A percentile compares a stretch with the other conserved stretches of the same genome.
Evolutionary conservation across 2,797 vertebrate species (phyloP).

Genomic region (Anomalospiza imberbis): DNA sequence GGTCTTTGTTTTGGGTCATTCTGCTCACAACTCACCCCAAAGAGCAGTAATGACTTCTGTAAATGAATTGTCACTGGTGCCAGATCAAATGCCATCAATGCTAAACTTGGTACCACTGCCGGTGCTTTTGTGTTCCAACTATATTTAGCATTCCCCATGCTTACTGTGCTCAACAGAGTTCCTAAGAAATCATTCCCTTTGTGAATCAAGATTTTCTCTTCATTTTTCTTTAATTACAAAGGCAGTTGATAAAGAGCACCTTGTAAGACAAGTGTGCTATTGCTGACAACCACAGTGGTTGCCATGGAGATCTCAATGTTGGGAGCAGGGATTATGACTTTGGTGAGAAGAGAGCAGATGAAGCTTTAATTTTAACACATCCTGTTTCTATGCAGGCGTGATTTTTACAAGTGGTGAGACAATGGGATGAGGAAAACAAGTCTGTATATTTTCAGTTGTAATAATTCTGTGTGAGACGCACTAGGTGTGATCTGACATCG

Average conservation of each 20-base stretch:
- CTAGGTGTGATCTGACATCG: background rate
- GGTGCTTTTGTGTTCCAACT: background rate
- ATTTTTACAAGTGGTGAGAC: background rate
- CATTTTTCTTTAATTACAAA: constrained; percentile 35
- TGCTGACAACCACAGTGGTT: constrained; percentile 38
- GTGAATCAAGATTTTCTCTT: background rate
- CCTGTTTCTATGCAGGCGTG: background rate
- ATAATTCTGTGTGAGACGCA: background rate
- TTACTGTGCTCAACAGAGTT: background rate
- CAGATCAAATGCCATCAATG: background rate
- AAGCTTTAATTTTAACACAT: constrained; percentile 46
- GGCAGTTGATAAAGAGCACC: constrained; percentile 36
- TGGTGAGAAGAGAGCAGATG: constrained; percentile 45
- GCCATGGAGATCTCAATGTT: constrained; percentile 48
- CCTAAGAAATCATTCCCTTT: background rate
- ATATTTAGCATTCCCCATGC: background rate
- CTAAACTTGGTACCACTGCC: background rate
- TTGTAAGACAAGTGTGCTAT: background rate
- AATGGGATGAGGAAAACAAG: background rate
- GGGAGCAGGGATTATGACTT: constrained; percentile 47
- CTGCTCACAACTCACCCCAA: background rate
- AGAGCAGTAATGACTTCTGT: background rate
- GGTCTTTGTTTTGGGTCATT: background rate
- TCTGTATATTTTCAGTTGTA: background rate
- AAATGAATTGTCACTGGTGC: background rate